Evolutionary conservation across 2,888 invertebrate species (phyloP).

Genomic region (Girardia tigrina): DNA sequence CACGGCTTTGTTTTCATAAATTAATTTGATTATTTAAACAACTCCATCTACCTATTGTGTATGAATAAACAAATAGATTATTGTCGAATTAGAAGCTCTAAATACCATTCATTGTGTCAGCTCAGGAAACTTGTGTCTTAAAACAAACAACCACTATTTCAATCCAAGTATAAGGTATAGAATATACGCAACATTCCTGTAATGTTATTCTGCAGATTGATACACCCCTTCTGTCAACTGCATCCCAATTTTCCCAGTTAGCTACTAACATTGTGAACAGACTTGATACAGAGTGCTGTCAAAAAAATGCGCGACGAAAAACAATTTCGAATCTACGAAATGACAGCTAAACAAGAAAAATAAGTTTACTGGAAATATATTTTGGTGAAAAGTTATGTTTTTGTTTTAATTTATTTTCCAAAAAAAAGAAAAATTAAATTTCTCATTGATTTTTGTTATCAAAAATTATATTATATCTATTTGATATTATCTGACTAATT

Average conservation of each 20-base stretch:
- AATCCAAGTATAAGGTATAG: slow-evolving; percentile 11
- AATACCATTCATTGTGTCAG: slow-evolving; percentile 23
- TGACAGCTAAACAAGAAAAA: slow-evolving; percentile 20
- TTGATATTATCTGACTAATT: background rate
- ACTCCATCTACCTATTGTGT: slow-evolving; percentile 20
- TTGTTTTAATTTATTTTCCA: slow-evolving; percentile 5
- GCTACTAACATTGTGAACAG: slow-evolving; percentile 7
- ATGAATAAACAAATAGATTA: slow-evolving; percentile 18
- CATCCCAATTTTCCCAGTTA: slow-evolving; percentile 23
- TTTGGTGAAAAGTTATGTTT: slow-evolving; percentile 23
- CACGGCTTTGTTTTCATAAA: slow-evolving; percentile 12
- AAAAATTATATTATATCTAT: background rate
- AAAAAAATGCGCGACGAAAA: slow-evolving; percentile 23
- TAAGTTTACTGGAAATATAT: slow-evolving; percentile 23
- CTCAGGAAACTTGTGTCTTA: slow-evolving; percentile 23
- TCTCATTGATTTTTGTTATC: background rate
- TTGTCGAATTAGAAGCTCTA: slow-evolving; percentile 17
- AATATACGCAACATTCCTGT: background rate
- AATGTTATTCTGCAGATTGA: slow-evolving; percentile 7
- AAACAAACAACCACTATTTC: slow-evolving; percentile 14
- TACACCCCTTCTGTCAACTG: slow-evolving; percentile 20
- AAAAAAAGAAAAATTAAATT: background rate
- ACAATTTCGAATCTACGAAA: slow-evolving; percentile 15
- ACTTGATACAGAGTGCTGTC: slow-evolving; percentile 23
- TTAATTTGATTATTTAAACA: slow-evolving; percentile 23